Evolutionary conservation across 2,113 vertebrate species (phyloP).

Genomic region (Coptodon rendalli): DNA sequence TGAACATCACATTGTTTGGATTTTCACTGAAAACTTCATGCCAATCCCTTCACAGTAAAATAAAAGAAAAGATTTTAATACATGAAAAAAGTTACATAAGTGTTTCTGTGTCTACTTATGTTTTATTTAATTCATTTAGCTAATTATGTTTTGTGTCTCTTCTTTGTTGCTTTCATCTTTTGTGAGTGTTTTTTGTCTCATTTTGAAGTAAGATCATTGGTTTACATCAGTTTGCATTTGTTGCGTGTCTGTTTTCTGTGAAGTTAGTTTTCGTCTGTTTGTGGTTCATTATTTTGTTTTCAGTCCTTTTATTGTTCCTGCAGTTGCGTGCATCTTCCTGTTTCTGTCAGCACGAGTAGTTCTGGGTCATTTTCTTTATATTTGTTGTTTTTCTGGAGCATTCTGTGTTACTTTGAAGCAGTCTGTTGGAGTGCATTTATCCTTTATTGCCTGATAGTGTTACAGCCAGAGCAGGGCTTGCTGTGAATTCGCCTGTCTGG

Average conservation of each 20-base stretch:
- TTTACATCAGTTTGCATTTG: not conserved
- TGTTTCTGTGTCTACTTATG: not conserved
- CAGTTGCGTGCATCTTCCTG: not conserved
- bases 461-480: not conserved
- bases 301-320: not conserved
- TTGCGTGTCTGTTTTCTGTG: not conserved
- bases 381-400: not conserved
- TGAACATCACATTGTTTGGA: not conserved
- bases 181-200: not conserved
- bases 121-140: not conserved
- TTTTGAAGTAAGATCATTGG: not conserved
- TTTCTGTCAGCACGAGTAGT: not conserved
- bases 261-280: not conserved
- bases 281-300: not conserved
- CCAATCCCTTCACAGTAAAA: not conserved
- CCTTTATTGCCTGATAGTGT: not conserved
- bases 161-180: not conserved
- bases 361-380: not conserved
- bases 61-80: not conserved
- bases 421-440: not conserved
- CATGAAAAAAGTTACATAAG: not conserved
- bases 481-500: not conserved
- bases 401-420: not conserved
- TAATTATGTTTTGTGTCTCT: not conserved
- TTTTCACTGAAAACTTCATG: not conserved